phyloP scores from a whole-genome alignment of 2,888 invertebrate species.

The Beris morrisii region DNA sequence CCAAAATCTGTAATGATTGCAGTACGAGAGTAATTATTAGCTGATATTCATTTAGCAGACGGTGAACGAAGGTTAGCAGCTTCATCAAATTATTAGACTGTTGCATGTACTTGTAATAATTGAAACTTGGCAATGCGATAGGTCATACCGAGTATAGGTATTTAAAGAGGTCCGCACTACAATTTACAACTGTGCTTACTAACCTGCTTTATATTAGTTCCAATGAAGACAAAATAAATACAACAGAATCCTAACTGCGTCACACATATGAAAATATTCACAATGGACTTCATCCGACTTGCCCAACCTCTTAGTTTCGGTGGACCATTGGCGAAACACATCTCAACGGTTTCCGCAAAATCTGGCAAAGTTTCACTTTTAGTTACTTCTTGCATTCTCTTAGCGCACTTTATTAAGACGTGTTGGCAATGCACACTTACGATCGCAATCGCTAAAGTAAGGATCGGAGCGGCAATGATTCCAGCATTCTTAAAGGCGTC shows the following conservation, averaged over 20 bases:
- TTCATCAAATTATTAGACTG: too few relatives aligned
- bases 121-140: too few relatives aligned
- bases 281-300: slow-evolving; percentile 66
- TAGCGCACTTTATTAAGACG: slow-evolving; percentile 76
- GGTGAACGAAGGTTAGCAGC: too few relatives aligned
- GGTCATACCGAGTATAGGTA: too few relatives aligned
- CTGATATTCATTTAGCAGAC: too few relatives aligned
- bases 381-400: slow-evolving; percentile 64
- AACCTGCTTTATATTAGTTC: slow-evolving; percentile 80
- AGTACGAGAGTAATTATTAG: too few relatives aligned
- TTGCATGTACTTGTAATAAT: too few relatives aligned
- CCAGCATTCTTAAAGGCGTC: slow-evolving; percentile 93
- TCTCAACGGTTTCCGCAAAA: slow-evolving; percentile 81
- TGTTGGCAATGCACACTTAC: slow-evolving; percentile 93
- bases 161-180: too few relatives aligned
- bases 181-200: slow-evolving; percentile 29
- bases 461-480: slow-evolving; percentile 75
- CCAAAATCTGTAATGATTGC: slow-evolving; percentile 63
- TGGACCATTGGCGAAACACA: slow-evolving; percentile 79
- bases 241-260: slow-evolving; percentile 99
- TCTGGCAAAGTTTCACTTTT: slow-evolving; percentile 65
- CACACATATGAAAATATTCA: slow-evolving; percentile 85
- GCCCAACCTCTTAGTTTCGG: slow-evolving; percentile 64
- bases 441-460: slow-evolving; percentile 77
- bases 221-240: slow-evolving; percentile 94